A percentile compares a stretch with the other conserved stretches of the same genome.
phyloP scores from a whole-genome alignment of 2,797 vertebrate species.

The Galago senegalensis region DNA sequence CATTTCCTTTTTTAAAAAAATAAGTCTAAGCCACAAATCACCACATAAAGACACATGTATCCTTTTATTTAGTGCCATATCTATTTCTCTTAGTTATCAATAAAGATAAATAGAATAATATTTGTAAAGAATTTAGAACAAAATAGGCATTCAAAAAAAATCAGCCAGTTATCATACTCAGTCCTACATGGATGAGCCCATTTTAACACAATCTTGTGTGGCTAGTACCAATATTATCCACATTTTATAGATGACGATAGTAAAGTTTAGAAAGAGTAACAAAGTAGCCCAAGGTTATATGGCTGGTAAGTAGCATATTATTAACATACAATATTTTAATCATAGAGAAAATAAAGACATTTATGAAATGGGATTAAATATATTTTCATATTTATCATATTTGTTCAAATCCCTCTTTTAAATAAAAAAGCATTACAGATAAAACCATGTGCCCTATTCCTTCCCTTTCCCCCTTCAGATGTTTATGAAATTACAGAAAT shows the following conservation, averaged over 20 bases:
- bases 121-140: constrained; percentile 12
- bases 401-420: neutral
- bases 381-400: constrained; percentile 10
- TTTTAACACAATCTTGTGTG: neutral
- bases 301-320: neutral
- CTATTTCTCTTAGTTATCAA: neutral
- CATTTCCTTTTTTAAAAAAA: neutral
- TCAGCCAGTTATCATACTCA: neutral
- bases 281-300: neutral
- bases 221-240: neutral
- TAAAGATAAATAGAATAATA: neutral
- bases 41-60: neutral
- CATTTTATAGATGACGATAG: neutral
- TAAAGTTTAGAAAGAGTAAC: neutral
- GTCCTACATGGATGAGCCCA: neutral
- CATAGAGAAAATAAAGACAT: constrained; percentile 17
- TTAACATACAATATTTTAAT: neutral
- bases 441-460: neutral
- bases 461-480: neutral
- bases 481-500: neutral
- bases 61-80: neutral
- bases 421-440: neutral
- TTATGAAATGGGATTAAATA: neutral
- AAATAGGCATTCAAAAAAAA: neutral
- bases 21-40: neutral